Conservation (phyloP, 1,140 invertebrate species). For the Battus philenor region DNA sequence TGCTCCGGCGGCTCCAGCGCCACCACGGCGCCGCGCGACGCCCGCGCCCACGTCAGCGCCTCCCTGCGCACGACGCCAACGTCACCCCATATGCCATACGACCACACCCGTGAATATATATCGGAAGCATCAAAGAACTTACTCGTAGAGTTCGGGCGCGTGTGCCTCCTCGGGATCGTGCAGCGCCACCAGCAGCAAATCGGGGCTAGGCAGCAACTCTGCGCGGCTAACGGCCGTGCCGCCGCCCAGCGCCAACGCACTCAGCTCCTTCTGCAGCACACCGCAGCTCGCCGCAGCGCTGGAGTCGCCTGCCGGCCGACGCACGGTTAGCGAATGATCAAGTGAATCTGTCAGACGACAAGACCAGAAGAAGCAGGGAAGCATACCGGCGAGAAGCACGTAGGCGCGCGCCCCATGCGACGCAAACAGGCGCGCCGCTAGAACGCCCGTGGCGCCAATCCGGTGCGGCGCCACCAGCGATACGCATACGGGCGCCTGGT, state of each 20-base stretch:
- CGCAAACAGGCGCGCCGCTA: slow-evolving; percentile 87
- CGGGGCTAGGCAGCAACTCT: slow-evolving; percentile 83
- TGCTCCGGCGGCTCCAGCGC: slow-evolving; percentile 87
- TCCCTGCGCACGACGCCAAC: slow-evolving; percentile 17
- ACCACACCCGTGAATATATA: background rate
- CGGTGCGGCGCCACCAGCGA: slow-evolving; percentile 78
- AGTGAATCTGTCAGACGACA: too few species aligned
- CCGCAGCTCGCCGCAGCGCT: slow-evolving; percentile 14
- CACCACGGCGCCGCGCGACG: slow-evolving; percentile 84
- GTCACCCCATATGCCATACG: background rate
- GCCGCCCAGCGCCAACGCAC: slow-evolving; percentile 20
- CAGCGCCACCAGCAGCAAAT: slow-evolving; percentile 89
- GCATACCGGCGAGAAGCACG: slow-evolving; percentile 21
- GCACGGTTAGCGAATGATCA: too few species aligned
- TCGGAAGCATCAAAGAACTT: background rate
- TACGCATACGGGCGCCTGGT: slow-evolving; percentile 85
- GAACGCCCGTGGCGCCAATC: slow-evolving; percentile 83
- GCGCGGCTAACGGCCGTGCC: slow-evolving; percentile 72
- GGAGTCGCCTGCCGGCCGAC: background rate
- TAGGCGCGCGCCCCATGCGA: slow-evolving; percentile 83
- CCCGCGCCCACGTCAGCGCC: slow-evolving; percentile 79
- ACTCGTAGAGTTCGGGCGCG: slow-evolving; percentile 61
- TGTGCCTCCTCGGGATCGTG: slow-evolving; percentile 80
- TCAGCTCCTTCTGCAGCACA: slow-evolving; percentile 23
- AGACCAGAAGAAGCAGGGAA: background rate